Evolutionary conservation across 1,140 invertebrate species (phyloP).

Genomic region (Rhagoletis zephyria): DNA sequence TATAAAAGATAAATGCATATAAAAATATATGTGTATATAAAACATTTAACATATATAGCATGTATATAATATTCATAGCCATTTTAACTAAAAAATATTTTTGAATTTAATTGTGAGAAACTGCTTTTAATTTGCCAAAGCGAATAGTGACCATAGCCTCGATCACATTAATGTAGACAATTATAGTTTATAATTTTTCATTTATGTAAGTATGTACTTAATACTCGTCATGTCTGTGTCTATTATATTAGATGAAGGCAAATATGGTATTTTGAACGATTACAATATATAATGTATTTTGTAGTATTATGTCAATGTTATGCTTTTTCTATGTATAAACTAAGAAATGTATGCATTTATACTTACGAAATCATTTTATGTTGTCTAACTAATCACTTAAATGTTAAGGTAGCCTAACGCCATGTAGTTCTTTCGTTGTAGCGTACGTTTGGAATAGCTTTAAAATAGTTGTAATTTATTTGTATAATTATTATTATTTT

Average conservation of each 20-base stretch:
- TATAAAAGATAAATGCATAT: slow-evolving; percentile 22
- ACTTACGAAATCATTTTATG: slow-evolving; percentile 8
- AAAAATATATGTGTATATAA: not conserved
- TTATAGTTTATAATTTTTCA: not conserved
- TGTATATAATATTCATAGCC: not conserved
- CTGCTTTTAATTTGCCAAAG: slow-evolving; percentile 37
- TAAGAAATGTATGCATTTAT: slow-evolving; percentile 39
- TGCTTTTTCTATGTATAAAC: not conserved
- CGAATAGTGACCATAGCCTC: not conserved
- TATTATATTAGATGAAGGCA: slow-evolving; percentile 29
- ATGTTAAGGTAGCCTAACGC: not conserved
- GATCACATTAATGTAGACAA: not conserved
- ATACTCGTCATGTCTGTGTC: slow-evolving; percentile 27
- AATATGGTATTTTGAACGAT: slow-evolving; percentile 40
- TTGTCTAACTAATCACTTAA: not conserved
- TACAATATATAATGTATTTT: slow-evolving; percentile 11
- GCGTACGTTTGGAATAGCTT: slow-evolving; percentile 19
- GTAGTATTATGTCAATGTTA: slow-evolving; percentile 15
- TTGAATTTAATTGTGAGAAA: slow-evolving; percentile 15
- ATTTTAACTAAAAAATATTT: slow-evolving; percentile 21
- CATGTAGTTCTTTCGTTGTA: slow-evolving; percentile 37
- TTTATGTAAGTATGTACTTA: slow-evolving; percentile 18
- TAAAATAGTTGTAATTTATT: not conserved
- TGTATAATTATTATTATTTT: not conserved
- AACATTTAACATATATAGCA: slow-evolving; percentile 24